Conservation (phyloP, 2,113 vertebrate species). For the Nothocercus julius region DNA sequence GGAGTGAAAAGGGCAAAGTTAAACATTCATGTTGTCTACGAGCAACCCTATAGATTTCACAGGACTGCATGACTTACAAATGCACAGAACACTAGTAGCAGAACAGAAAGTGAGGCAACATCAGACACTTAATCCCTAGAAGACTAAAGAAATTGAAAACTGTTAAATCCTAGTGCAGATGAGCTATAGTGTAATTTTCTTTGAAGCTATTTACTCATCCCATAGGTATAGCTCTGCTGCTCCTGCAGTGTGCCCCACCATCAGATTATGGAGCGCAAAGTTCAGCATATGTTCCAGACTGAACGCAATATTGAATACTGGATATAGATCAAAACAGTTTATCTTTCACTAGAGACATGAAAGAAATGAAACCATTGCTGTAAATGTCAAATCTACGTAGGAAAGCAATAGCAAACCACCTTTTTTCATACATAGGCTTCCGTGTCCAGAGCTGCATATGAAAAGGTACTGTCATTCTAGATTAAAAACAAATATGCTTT, state of each 20-base stretch:
- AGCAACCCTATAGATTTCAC: neutral
- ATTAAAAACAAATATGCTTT: neutral
- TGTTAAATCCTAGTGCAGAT: neutral
- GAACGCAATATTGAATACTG: neutral
- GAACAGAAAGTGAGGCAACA: neutral
- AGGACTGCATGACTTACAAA: neutral
- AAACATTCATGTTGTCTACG: neutral
- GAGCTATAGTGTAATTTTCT: neutral
- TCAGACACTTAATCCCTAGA: neutral
- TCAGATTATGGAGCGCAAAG: neutral
- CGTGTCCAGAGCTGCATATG: neutral
- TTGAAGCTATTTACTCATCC: neutral
- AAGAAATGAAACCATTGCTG: neutral
- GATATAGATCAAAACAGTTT: neutral
- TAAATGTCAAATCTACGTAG: neutral
- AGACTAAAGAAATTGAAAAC: constrained; percentile 1
- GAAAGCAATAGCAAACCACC: neutral
- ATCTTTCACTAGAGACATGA: neutral
- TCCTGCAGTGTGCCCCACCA: neutral
- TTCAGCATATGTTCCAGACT: neutral
- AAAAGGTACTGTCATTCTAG: neutral
- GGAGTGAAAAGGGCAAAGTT: neutral
- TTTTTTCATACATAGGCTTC: neutral
- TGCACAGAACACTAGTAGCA: neutral
- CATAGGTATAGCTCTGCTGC: neutral